Base-by-base conservation (phyloP, 53 echinoderm and acorn worm genomes). In the Arbacia lixula region DNA sequence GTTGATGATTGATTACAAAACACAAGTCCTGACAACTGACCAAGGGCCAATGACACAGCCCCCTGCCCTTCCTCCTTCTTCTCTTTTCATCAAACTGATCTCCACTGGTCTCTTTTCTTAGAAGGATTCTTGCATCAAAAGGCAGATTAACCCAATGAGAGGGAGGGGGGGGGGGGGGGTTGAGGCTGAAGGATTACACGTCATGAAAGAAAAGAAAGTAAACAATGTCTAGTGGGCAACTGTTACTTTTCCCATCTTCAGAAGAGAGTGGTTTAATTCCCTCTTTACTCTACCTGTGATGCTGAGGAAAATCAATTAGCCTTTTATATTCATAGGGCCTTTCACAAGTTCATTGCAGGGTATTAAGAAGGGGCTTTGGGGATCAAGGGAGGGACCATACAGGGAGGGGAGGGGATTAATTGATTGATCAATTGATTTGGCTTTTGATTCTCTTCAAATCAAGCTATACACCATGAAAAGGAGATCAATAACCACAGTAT, bases 161-260 rank as follows among this genome's bases (percentile, higher is more conserved):
- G n/a, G n/a, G n/a, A n/a, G n/a, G n/a, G n/a, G n/a, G 5, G 16
- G 27, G 27, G 40, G 28, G 43, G 29, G 69, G 40, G 40, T 69
- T 41, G 27, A 25, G 43, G 69, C 43, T 25, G 38, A 43, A 43
- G 28, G 74, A 74, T 51, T 74, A 53, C 20, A 0, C 53, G 50
- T 32, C 52, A 31, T 20, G 52, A 53, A 12, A 32, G 27, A 40
- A 1, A 34, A 37, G 60, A 58, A 53, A 33, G 6, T 51, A 46
- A 74, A 74, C 50, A 74, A 74, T 50, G 74, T 2, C 20, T 57
- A 77, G 77, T 20, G 77, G 57, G 37, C 77, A 77, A 77, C 77
- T 77, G 77, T 77, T 77, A 77, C 77, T 40, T 77, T n/a, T 77
- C 77, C 58, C 77, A 77, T 77, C 36, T 25, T 50, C 3, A 35